Base-by-base conservation (phyloP, 1,140 invertebrate genomes). In the Scaptodrosophila lebanonensis region DNA sequence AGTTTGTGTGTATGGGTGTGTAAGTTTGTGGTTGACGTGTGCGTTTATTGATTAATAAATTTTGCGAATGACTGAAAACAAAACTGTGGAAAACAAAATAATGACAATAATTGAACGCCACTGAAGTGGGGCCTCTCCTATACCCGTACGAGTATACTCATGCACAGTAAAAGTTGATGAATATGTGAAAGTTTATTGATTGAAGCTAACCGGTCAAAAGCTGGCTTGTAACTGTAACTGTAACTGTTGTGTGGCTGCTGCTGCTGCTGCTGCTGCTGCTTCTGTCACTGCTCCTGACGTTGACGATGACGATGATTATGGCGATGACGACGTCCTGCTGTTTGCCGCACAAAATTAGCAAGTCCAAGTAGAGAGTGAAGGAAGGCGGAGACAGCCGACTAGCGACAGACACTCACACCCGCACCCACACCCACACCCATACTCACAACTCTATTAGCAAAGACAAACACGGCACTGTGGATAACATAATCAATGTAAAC, bases 401-500 rank as follows among this genome's bases (percentile, higher is more conserved):
- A 22, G 36, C 12, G 27, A 22, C 39, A 52, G 13, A n/a, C 32
- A 33, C 12, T 9, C 32, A 33, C 32, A 33, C 32, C 3, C 12
- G 12, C 32, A 33, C 12, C 5, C 32, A 33, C 12, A 33, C 12
- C 5, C 12, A 33, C 32, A 33, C 32, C 5, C 9, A 33, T 11
- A 33, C 12, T 8, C 32, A 33, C 75, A 73, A 75, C 75, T 82
- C 69, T 75, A 82, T 82, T 82, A 83, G 75, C 75, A 66, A 66
- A 67, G 63, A 48, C 65, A 67, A 67, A 66, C 56, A 50, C 6
- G 63, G 54, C 47, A 43, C 54, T 59, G 53, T 59, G 61, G 58
- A 61, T 82, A 82, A 82, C 75, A 82, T 82, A 82, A 82, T 82
- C 75, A 82, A 75, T 82, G 75, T 82, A 82, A 79, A 79, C 75